Base-by-base conservation (phyloP, 1,140 invertebrate species). In the fruit fly (Drosophila melanogaster) region DNA sequence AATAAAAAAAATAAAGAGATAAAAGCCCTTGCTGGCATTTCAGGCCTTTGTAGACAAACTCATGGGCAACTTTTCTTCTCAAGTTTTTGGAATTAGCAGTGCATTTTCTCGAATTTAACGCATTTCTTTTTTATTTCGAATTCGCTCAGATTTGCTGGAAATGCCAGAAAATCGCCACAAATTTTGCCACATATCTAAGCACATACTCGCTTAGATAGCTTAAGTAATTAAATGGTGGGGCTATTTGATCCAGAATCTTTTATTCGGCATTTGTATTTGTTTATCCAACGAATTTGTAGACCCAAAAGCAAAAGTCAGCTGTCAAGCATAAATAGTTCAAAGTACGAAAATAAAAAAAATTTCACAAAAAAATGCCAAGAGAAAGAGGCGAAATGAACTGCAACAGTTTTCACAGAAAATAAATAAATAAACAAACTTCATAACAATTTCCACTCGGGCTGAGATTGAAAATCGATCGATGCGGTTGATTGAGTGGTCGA, bases 351-450 rank as follows among this genome's bases (percentile, higher is more conserved):
- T 47, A 30, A 10, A 47, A 24, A 41, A 30, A 19, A 41, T n/a
- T n/a, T 33, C 19, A 17, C 14, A 19, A n/a, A 22, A 22, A 30
- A 41, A 33, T 40, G 24, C 30, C 33, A 7, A n/a, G 11, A 17
- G 5, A 51, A n/a, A 10, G 26, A 40, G 37, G n/a, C 24, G 43
- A 17, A 49, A 35, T 35, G 61, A 41, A 38, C 33, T 58, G 53
- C 30, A 69, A 35, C 60, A 54, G 49, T 65, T 67, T 62, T 35
- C 26, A 30, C 17, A 50, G 50, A 19, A 44, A 65, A 66, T 66
- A 70, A 71, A 74, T 57, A 75, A 75, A 75, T 75, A 75, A 75
- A 55, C 46, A 40, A 69, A 75, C 38, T 75, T 56, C 38, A 75
- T 33, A 75, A 57, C 53, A 75, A 75, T 65, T 71, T 66, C 47